Evolutionary conservation across 1,140 invertebrate species (phyloP), one percentile per base, ranked within the genome.

Genomic region (Hypsibius dujardini): DNA sequence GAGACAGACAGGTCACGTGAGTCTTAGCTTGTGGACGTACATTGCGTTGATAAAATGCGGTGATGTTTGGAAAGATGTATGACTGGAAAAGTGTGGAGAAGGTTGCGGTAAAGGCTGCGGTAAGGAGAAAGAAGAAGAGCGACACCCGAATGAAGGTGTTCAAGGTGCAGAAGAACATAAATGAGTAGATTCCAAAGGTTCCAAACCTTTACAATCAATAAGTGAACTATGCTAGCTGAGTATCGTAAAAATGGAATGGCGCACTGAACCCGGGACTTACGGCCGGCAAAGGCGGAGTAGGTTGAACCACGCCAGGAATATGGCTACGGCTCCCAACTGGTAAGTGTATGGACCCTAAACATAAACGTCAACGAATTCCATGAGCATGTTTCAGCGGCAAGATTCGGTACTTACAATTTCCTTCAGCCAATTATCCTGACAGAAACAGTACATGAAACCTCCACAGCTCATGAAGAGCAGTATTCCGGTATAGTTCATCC

Each of bases 251-350:
- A 56, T 56, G 50, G 7, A n/a, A 56, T 56, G n/a, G 50, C 7
- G n/a, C 7, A 56, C 7, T 56, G 7, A 56, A n/a, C 50, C 7
- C 28, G 28, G 28, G 28, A 28, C 28, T 28, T 56, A 56, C 12
- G 62, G 62, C 42, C 62, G 62, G 42, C 12, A 67, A 45, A 67
- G 45, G 62, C 62, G 62, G 62, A 67, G 42, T 12, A 67, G 62
- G 62, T 67, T 67, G 62, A 67, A 67, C 62, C 62, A 67, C 12
- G 62, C 62, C 3, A 67, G 42, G 42, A 67, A 67, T 12, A 67
- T 67, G 62, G 62, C 62, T 7, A 67, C 62, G 3, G 62, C 42
- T 45, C 12, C 62, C 12, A 67, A 67, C 62, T 67, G 62, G 62
- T 15, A 67, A 3, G 62, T 67, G 3, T 42, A 67, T 28, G 28